Evolutionary conservation across 2,888 invertebrate species (phyloP).

Genomic region (Operophtera brumata): DNA sequence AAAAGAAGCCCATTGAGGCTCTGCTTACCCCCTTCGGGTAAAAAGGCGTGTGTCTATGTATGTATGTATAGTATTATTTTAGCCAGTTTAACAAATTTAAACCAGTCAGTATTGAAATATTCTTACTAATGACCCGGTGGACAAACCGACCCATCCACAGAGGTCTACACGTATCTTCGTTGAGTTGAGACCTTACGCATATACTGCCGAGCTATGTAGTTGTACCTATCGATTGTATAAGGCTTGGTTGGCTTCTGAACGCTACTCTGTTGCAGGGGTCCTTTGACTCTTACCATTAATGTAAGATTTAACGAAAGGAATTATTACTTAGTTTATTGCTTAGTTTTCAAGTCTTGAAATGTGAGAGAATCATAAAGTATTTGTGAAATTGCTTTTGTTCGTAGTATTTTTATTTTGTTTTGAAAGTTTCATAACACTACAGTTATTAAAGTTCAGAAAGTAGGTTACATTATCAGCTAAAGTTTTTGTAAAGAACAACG

Average conservation of each 20-base stretch:
- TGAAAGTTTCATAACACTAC: background rate
- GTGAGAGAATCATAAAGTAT: slow-evolving; percentile 23
- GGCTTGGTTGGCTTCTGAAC: background rate
- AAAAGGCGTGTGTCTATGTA: no score
- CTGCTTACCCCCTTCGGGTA: no score
- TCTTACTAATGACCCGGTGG: background rate
- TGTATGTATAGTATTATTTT: no score
- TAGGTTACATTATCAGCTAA: no score
- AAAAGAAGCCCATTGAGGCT: no score
- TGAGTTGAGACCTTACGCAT: background rate
- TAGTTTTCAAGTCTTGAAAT: slow-evolving; percentile 33
- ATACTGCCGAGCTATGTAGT: background rate
- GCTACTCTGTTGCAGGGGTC: slow-evolving; percentile 27
- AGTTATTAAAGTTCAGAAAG: no score
- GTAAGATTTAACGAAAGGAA: slow-evolving; percentile 44
- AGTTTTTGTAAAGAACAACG: no score
- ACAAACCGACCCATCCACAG: background rate
- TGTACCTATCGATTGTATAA: background rate
- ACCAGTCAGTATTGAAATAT: background rate
- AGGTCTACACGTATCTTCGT: background rate
- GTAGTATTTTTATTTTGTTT: slow-evolving; percentile 6
- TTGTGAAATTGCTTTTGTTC: slow-evolving; percentile 19
- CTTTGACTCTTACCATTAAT: slow-evolving; percentile 41
- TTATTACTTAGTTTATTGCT: slow-evolving; percentile 44
- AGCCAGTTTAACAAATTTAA: background rate